Conservation (phyloP, 2,888 invertebrate genomes). For the Diogma glabrata region DNA sequence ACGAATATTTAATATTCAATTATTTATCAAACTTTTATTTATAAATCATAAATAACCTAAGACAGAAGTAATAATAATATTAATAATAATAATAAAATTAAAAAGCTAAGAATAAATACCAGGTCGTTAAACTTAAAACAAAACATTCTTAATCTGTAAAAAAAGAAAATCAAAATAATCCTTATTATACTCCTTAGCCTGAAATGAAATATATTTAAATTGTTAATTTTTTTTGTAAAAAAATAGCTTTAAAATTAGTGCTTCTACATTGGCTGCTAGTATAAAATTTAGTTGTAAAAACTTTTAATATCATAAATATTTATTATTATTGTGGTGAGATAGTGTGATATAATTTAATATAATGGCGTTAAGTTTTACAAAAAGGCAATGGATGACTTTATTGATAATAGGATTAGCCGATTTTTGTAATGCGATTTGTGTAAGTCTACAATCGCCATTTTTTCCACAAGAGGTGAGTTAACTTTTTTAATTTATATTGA, state of each 20-base stretch:
- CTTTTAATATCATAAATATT: too few species aligned
- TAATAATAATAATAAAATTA: not conserved
- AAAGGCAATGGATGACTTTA: slow-evolving; percentile 65
- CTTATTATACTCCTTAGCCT: too few species aligned
- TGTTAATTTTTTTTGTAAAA: too few species aligned
- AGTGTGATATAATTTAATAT: not conserved
- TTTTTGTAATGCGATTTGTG: slow-evolving; percentile 74
- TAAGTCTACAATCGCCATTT: slow-evolving; percentile 75
- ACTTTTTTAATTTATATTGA: too few species aligned
- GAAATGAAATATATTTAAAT: too few species aligned
- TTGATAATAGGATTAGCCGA: slow-evolving; percentile 69
- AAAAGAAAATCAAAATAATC: too few species aligned
- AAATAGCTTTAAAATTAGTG: too few species aligned
- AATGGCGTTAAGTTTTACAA: slow-evolving; percentile 44
- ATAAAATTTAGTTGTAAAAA: too few species aligned
- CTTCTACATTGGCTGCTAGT: too few species aligned
- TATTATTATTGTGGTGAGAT: too few species aligned
- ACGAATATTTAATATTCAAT: slow-evolving; percentile 18
- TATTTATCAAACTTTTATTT: slow-evolving; percentile 20
- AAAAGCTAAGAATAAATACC: not conserved
- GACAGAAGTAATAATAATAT: not conserved
- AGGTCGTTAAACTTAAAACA: too few species aligned
- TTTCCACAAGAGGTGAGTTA: slow-evolving; percentile 72
- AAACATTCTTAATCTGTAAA: too few species aligned
- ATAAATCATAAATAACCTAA: slow-evolving; percentile 8